Base-by-base conservation (phyloP, 2,797 vertebrate genomes). In the Notoglanidium macrostoma region DNA sequence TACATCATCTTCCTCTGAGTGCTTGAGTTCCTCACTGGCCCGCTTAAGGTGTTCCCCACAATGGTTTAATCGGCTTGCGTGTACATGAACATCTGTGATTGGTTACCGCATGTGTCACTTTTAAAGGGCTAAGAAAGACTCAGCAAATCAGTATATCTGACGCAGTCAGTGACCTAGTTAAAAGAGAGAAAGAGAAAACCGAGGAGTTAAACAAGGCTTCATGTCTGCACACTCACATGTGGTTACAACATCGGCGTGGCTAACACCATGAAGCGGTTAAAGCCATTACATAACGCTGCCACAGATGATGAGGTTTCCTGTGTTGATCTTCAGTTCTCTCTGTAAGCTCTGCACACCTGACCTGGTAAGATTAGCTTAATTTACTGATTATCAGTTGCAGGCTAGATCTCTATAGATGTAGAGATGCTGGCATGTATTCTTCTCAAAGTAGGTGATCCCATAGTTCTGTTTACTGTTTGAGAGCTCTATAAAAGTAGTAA, bases 81-180 rank as follows among this genome's bases (percentile, higher is more conserved):
- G 65, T 57, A 83, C 59, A 87, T 40, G 15, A 79, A 81, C 74
- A 51, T 5, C 81, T 83, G 65, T 51, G 68, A 87, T 89, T 91
- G 89, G 88, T 84, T 88, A 82, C 65, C n/a, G 19, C 32, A 51
- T 11, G 35, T 90, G 87, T 54, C 86, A 70, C n/a, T 26, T 89
- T 86, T 15, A 54, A 77, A 63, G 1, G 21, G 54, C 54, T 5
- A 23, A 2, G 11, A 40, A 80, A 44, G 35, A 80, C 35, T 61
- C 35, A 26, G 12, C 32, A 80, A 80, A 44, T 80, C 78, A n/a
- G 78, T 80, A 44, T 21, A 57, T 79, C 29, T 61, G 57, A 23
- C 8, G 6, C 35, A 80, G 61, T 26, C 84, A 79, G 26, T 92
- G 90, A 90, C 87, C 89, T 90, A 90, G 88, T 89, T 92, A 57